Evolutionary conservation across 2,113 vertebrate species (phyloP), one percentile per base, ranked within the genome.

Genomic region (Uropsilus gracilis): DNA sequence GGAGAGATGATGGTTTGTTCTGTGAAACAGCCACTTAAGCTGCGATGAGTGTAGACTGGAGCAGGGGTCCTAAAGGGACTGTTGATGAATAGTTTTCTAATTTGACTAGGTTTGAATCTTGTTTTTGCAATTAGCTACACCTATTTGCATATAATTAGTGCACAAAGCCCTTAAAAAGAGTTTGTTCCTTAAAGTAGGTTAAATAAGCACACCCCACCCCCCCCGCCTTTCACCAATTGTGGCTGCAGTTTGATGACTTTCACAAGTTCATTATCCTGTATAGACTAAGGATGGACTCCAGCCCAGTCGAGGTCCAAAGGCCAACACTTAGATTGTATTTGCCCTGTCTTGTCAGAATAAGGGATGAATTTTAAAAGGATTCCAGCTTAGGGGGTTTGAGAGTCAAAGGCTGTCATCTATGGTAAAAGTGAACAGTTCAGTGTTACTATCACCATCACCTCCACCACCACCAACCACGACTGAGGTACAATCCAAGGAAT

Each of bases 121-220:
- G 48, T 88, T 61, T 95, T 91, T 66, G 82, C 86, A 96, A 93
- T 95, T 87, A 97, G 89, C 53, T 77, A 89, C 93, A 94, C 64
- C 91, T n/a, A 94, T 96, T 87, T 94, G 92, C 91, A 95, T 93
- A 72, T n/a, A 95, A 91, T 96, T 97, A 93, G 81, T 84, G 53
- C 63, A 80, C 66, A 81, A 90, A 95, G 78, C 50, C 94, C 72
- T 95, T 89, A 68, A 90, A 92, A 89, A 84, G 72, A 94, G 71
- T 93, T 66, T 69, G 59, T 95, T 95, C 80, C 90, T 73, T 91
- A 81, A 92, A 96, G 90, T 94, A 90, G 90, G 85, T 92, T 94
- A 96, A 80, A 66, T 28, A 73, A n/a, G 16, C 6, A 2, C 57
- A 46, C 14, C 0, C 11, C 6, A 39, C 53, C 14, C 1, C 20